Evolutionary conservation across 2,797 vertebrate species (phyloP).

Genomic region (Syngnathus acus): DNA sequence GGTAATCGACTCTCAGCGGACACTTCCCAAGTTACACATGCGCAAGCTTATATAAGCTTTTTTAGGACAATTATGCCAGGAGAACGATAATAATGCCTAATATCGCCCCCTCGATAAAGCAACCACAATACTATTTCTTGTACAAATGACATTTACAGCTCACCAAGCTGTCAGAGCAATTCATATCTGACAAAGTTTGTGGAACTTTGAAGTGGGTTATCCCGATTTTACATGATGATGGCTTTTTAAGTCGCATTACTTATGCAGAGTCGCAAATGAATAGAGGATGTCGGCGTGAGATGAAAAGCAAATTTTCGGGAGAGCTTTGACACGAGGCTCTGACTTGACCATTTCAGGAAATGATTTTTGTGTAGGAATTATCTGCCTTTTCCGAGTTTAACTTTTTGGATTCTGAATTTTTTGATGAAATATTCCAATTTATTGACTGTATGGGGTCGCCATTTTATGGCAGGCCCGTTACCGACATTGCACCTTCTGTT

Average conservation of each 20-base stretch:
- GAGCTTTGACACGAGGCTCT: constrained; percentile 4
- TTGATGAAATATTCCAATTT: no score
- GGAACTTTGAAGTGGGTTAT: constrained; percentile 15
- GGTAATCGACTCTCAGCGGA: not conserved
- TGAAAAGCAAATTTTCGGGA: constrained; percentile 5
- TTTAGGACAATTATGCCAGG: not conserved
- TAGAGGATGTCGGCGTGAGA: constrained; percentile 4
- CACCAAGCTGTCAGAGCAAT: constrained; percentile 16
- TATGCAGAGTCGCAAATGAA: constrained; percentile 10
- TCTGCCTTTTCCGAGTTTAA: not conserved
- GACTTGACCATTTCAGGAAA: not conserved
- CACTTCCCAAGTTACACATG: not conserved
- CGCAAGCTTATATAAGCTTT: not conserved
- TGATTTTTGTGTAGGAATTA: no score
- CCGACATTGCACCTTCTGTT: constrained; percentile 4
- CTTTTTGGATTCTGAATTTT: no score
- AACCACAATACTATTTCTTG: no score
- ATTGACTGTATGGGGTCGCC: no score
- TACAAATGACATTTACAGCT: not conserved
- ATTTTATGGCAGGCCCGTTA: not conserved
- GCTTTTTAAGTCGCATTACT: constrained; percentile 33
- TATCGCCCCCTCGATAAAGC: not conserved
- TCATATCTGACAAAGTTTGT: constrained; percentile 24
- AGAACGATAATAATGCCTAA: not conserved
- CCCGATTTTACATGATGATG: constrained; percentile 30